Base-by-base conservation (phyloP, 2,888 invertebrate species). In the Nomada fucata region DNA sequence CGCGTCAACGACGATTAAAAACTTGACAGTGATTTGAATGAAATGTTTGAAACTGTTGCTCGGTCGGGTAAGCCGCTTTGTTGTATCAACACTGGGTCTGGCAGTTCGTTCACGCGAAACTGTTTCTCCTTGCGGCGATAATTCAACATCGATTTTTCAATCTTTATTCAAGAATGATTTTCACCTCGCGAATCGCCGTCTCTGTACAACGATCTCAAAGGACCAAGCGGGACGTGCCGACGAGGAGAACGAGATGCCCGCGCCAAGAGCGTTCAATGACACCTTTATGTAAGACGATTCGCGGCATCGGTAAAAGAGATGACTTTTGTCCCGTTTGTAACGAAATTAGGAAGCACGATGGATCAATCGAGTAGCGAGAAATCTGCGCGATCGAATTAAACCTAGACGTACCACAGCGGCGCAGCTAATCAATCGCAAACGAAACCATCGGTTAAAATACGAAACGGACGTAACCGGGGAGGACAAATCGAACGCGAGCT, bases 191-290 rank as follows among this genome's bases (percentile, higher is more conserved):
- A 57, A 57, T 47, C n/a, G 18, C 23, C 52, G 29, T 67, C n/a
- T 36, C 36, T 53, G 10, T 29, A 63, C 11, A 15, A 23, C 20
- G 23, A 20, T 72, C 64, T 29, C 26, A 53, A 29, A 71, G 83
- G 55, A 68, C 15, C 69, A 52, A 15, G 59, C 13, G 42, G 60
- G 53, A 71, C 29, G 79, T 81, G 78, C 76, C 81, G 84, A 83
- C 65, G 69, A 78, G 65, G 78, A 60, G 77, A 71, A 57, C 10
- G 15, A 55, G 26, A 52, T 26, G 18, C 18, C 57, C 2, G 53
- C 80, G 84, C 83, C 84, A 84, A 84, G 55, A 83, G 55, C 70
- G 63, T 80, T 77, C 75, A 84, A 57, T 23, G 79, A 79, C 79
- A 72, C 74, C 63, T 83, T 79, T 65, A 47, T 61, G n/a, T 65